These are phyloP conservation scores for Thaumetopoea pityocampa DNA, from an alignment of 1,140 invertebrate species.

Conservation along the genomic window DNA sequence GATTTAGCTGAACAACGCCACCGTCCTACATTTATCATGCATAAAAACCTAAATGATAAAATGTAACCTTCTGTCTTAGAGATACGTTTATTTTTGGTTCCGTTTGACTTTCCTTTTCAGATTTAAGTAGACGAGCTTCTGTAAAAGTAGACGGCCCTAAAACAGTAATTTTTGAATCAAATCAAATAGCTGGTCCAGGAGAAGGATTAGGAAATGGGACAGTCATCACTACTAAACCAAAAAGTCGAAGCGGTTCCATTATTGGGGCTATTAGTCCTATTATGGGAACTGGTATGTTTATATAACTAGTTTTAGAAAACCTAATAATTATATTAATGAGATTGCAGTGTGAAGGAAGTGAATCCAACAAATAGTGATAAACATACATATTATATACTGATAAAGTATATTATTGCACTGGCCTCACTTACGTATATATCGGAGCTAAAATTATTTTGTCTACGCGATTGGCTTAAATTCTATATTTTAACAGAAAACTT, in stretches of 20 bases:
- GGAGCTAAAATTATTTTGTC: no score
- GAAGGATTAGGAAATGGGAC: constrained; percentile 46
- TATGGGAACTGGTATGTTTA: constrained; percentile 66
- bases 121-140: constrained; percentile 54
- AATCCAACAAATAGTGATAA: neutral
- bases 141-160: constrained; percentile 50
- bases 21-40: no score
- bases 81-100: no score
- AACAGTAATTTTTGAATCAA: constrained; percentile 55
- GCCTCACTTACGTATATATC: no score
- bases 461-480: no score
- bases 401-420: no score
- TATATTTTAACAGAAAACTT: no score
- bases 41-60: no score
- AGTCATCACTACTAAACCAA: constrained; percentile 46
- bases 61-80: no score
- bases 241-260: constrained; percentile 72
- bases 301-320: neutral
- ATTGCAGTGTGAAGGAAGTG: no score
- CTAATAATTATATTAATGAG: neutral
- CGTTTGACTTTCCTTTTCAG: constrained; percentile 26
- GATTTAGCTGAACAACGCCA: no score
- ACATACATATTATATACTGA: no score
- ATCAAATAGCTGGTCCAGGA: constrained; percentile 32
- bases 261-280: constrained; percentile 73